Evolutionary conservation across 2,797 vertebrate species (phyloP).

Genomic region (Neostethus bicornis): DNA sequence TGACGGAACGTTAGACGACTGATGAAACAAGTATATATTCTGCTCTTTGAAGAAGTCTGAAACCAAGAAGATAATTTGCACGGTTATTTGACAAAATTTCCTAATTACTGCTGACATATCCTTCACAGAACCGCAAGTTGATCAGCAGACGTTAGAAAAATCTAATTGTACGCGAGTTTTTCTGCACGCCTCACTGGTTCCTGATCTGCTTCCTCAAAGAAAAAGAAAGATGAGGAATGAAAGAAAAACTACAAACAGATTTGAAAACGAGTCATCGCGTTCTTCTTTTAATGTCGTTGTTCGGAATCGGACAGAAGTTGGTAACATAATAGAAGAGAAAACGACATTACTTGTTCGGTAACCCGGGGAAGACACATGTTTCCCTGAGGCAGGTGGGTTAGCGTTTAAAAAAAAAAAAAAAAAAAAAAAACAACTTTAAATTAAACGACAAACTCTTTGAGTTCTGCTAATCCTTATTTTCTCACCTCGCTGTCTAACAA

Average conservation of each 20-base stretch:
- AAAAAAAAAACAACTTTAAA: no score
- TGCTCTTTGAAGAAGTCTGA: neutral
- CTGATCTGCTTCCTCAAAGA: neutral
- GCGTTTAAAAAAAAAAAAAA: conserved; percentile 81
- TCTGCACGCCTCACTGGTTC: conserved; percentile 5
- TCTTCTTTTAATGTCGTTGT: conserved; percentile 39
- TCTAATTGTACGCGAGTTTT: neutral
- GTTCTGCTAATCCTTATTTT: conserved; percentile 60
- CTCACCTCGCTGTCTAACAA: conserved; percentile 24
- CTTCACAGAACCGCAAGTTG: conserved; percentile 3
- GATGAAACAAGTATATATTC: neutral
- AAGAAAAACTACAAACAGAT: neutral
- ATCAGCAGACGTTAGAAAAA: neutral
- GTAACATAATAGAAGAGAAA: conserved; percentile 40
- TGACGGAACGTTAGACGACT: no score
- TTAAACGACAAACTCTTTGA: conserved; percentile 56
- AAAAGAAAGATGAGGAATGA: neutral
- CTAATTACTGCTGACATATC: conserved; percentile 6
- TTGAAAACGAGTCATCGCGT: conserved; percentile 17
- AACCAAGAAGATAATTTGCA: conserved; percentile 5
- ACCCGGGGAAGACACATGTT: conserved; percentile 67
- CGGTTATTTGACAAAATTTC: conserved; percentile 10
- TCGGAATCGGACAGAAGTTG: conserved; percentile 51
- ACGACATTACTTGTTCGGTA: conserved; percentile 70
- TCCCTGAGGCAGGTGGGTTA: conserved; percentile 63